A percentile compares a stretch with the other conserved stretches of the same genome.
Evolutionary conservation across 2,113 vertebrate genomes (phyloP).

Genomic region (Cavia porcellus): DNA sequence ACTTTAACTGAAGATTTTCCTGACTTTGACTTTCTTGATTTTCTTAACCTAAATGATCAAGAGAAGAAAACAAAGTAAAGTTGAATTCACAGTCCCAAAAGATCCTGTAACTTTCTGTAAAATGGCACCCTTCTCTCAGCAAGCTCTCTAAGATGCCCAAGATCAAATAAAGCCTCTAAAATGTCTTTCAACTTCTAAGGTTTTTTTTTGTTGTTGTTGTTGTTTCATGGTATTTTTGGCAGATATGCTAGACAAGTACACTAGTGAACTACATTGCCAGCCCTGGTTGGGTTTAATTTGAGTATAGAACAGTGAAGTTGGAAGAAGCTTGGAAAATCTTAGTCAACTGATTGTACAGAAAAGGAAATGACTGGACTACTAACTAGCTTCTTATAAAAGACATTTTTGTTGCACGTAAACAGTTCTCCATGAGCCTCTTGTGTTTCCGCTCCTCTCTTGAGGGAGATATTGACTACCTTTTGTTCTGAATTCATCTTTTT

Average conservation of each 20-base stretch:
- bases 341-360: neutral
- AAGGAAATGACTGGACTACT: too few relatives aligned
- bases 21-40: neutral
- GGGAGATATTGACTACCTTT: neutral
- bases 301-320: too few relatives aligned
- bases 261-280: neutral
- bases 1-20: neutral
- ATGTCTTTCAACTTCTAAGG: neutral
- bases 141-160: neutral
- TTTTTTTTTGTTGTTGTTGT: neutral
- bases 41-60: neutral
- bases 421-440: neutral
- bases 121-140: accelerated
- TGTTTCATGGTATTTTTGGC: neutral
- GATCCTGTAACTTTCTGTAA: neutral
- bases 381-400: neutral
- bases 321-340: neutral
- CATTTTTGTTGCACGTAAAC: too few relatives aligned
- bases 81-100: neutral
- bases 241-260: neutral
- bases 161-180: neutral
- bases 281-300: neutral
- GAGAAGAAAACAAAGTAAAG: neutral
- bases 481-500: neutral
- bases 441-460: accelerated